Conservation (phyloP, 2,888 invertebrate species). For the Drosophila parthenogenetica region DNA sequence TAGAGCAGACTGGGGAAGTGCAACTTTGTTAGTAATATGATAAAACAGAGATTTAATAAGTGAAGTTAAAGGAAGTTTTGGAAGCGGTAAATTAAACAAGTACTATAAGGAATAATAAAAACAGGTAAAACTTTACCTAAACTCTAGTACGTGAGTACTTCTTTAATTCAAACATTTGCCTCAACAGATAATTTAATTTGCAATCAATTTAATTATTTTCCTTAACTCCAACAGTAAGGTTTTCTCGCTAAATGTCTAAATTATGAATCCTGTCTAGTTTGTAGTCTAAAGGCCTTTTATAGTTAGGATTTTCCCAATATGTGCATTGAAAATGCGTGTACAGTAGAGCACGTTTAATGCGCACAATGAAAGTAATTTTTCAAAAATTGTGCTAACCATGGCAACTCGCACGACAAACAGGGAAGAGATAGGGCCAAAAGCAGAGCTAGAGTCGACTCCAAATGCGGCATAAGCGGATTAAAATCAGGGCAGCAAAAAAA, state of each 20-base stretch:
- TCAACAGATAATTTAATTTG: too few species aligned
- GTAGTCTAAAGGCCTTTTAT: background rate
- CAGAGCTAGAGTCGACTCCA: constrained; percentile 9
- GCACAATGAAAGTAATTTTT: constrained; percentile 51
- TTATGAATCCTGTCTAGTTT: background rate
- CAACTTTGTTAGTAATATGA: constrained; percentile 3
- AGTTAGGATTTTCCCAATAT: background rate
- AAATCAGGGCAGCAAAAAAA: constrained; percentile 48
- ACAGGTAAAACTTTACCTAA: too few species aligned
- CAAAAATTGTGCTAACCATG: constrained; percentile 47
- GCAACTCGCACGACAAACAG: constrained; percentile 43
- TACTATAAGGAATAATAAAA: too few species aligned
- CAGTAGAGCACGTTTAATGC: constrained; percentile 7
- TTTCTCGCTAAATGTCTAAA: background rate
- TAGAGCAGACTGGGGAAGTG: background rate
- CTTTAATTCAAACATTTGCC: too few species aligned
- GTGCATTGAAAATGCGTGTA: constrained; percentile 1
- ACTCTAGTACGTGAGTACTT: too few species aligned
- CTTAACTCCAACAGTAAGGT: too few species aligned
- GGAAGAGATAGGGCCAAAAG: background rate
- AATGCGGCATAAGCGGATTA: constrained; percentile 70
- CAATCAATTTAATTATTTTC: too few species aligned
- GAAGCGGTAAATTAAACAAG: background rate
- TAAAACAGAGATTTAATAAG: constrained; percentile 15
- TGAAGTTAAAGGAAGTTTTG: background rate